Conservation (phyloP, 2,113 vertebrate genomes). For the Macrotus californicus region DNA sequence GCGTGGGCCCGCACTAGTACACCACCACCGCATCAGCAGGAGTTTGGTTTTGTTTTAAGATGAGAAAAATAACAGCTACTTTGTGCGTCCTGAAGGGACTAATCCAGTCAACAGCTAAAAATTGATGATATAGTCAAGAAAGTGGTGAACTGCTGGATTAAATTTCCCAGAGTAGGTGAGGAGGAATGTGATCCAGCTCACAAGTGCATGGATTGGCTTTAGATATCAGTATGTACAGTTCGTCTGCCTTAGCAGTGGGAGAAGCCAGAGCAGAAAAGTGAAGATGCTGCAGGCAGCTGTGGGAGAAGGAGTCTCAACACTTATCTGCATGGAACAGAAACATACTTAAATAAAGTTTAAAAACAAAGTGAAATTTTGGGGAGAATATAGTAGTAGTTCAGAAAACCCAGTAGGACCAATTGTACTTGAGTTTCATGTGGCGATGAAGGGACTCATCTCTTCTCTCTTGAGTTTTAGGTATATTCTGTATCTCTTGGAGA, state of each 20-base stretch:
- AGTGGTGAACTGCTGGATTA: neutral
- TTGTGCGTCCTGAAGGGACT: neutral
- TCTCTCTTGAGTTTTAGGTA: neutral
- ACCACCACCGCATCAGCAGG: neutral
- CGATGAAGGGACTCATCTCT: neutral
- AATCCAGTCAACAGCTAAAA: neutral
- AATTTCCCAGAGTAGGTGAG: neutral
- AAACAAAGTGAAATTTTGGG: neutral
- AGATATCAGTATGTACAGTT: neutral
- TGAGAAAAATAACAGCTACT: neutral
- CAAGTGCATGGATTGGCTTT: neutral
- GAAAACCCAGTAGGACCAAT: neutral
- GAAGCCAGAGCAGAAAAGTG: neutral
- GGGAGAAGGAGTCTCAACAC: neutral
- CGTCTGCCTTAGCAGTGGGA: neutral
- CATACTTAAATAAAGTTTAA: neutral
- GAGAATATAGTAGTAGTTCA: neutral
- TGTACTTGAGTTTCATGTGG: neutral
- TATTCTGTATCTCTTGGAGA: neutral
- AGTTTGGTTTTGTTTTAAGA: slow-evolving; percentile 11
- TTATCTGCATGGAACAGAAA: neutral
- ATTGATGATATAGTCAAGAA: neutral
- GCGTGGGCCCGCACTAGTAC: neutral
- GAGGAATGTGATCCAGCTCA: neutral
- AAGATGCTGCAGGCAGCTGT: neutral